Conservation (phyloP, 2,888 invertebrate species). For the Pseudococcus viburni region DNA sequence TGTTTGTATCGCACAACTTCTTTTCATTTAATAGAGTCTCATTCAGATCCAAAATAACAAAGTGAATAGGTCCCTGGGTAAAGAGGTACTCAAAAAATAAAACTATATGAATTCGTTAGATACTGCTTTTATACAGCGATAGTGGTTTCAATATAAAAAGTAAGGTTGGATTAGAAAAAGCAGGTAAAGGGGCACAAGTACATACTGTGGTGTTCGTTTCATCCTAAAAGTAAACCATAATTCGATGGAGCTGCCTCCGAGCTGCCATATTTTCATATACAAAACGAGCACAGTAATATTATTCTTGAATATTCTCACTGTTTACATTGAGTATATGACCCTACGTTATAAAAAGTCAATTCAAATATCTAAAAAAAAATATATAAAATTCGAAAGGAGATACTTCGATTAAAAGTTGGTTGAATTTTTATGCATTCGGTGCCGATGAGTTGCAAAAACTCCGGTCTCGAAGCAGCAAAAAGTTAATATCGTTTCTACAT, state of each 20-base stretch:
- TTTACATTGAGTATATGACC: neutral
- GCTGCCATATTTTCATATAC: neutral
- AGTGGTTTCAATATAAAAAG: no score
- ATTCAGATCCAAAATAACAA: no score
- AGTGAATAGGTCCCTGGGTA: no score
- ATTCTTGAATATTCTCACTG: neutral
- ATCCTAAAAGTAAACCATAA: neutral
- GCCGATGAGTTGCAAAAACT: conserved; percentile 23
- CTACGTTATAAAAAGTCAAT: neutral
- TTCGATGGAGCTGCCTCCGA: neutral
- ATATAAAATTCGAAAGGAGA: conserved; percentile 1
- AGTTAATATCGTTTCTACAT: neutral
- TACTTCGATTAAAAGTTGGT: conserved; percentile 22
- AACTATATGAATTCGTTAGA: no score
- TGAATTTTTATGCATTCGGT: conserved; percentile 39
- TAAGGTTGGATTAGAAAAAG: no score
- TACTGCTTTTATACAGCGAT: no score
- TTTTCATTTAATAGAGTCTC: no score
- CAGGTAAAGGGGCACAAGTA: no score
- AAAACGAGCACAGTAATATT: neutral
- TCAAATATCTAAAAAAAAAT: neutral
- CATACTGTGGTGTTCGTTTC: neutral
- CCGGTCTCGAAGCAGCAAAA: neutral
- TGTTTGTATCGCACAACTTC: no score
- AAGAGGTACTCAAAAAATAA: no score